phyloP scores from a whole-genome alignment of 2,113 vertebrate species.

The Trematomus loennbergii region DNA sequence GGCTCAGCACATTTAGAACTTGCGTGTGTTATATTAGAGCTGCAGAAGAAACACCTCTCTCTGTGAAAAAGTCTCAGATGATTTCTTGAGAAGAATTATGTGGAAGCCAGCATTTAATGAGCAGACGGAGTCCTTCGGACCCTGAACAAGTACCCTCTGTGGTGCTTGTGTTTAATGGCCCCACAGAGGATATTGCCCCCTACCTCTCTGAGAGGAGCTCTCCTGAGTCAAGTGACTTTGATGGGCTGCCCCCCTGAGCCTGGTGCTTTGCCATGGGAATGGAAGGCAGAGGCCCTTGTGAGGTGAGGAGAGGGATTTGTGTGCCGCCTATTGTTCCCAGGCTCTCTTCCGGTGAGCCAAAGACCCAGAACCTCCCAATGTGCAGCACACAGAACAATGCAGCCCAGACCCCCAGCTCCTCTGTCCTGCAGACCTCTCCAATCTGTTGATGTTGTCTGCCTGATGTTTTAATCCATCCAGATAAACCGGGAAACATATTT shows the following conservation, averaged over 20 bases:
- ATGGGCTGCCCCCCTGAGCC: slow-evolving; percentile 70
- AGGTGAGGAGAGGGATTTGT: slow-evolving; percentile 67
- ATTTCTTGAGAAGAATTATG: slow-evolving; percentile 59
- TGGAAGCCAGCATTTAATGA: slow-evolving; percentile 61
- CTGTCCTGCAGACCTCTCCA: slow-evolving; percentile 21
- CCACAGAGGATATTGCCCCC: slow-evolving; percentile 68
- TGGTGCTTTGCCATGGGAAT: slow-evolving; percentile 67
- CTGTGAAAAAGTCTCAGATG: slow-evolving; percentile 39
- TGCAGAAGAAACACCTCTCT: slow-evolving; percentile 15
- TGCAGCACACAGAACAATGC: slow-evolving; percentile 61
- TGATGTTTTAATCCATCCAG: slow-evolving; percentile 52
- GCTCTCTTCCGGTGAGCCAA: slow-evolving; percentile 65
- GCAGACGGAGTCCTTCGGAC: slow-evolving; percentile 54
- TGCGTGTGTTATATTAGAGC: not conserved
- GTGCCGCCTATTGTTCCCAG: slow-evolving; percentile 65
- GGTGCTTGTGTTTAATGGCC: slow-evolving; percentile 74
- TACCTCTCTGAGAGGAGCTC: slow-evolving; percentile 65
- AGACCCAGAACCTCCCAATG: slow-evolving; percentile 60
- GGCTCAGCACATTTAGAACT: slow-evolving; percentile 10
- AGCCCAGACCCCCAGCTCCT: slow-evolving; percentile 19
- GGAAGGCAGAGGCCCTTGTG: slow-evolving; percentile 62
- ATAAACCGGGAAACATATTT: slow-evolving; percentile 35
- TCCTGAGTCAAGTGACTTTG: slow-evolving; percentile 81
- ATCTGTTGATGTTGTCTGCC: slow-evolving; percentile 30
- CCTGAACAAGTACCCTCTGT: slow-evolving; percentile 59